These are phyloP conservation scores for Meleagris gallopavo DNA, from an alignment of 2,113 vertebrate genomes.

Conservation along the genomic window DNA sequence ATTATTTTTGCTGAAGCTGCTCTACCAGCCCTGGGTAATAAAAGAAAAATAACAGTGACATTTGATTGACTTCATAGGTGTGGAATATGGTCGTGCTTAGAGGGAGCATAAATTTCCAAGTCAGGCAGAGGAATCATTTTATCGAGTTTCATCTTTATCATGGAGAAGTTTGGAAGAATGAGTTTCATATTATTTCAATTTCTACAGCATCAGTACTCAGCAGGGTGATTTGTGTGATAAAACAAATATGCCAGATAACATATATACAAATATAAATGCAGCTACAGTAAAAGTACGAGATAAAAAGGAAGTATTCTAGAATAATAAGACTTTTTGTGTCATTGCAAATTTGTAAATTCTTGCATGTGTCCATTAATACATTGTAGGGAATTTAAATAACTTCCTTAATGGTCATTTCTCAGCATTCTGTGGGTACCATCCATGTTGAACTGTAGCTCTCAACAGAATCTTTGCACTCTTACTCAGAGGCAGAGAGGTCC, in stretches of 20 bases:
- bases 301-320: neutral
- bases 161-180: neutral
- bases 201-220: neutral
- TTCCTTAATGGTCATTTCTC: neutral
- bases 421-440: neutral
- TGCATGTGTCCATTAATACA: neutral
- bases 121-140: neutral
- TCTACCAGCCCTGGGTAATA: conserved; percentile 42
- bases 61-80: conserved; percentile 55
- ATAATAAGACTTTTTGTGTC: neutral
- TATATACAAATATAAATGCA: too few relatives aligned
- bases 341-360: neutral
- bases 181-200: neutral
- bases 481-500: neutral
- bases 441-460: too few relatives aligned
- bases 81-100: conserved; percentile 41
- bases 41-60: conserved; percentile 46
- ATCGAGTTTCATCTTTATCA: neutral
- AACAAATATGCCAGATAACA: neutral
- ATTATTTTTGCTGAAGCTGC: conserved; percentile 60
- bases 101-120: conserved; percentile 25
- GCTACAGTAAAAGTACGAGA: neutral
- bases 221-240: neutral
- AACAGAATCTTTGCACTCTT: neutral
- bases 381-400: neutral